Conservation (phyloP, 2,888 invertebrate species). For the Entomobrya proxima region DNA sequence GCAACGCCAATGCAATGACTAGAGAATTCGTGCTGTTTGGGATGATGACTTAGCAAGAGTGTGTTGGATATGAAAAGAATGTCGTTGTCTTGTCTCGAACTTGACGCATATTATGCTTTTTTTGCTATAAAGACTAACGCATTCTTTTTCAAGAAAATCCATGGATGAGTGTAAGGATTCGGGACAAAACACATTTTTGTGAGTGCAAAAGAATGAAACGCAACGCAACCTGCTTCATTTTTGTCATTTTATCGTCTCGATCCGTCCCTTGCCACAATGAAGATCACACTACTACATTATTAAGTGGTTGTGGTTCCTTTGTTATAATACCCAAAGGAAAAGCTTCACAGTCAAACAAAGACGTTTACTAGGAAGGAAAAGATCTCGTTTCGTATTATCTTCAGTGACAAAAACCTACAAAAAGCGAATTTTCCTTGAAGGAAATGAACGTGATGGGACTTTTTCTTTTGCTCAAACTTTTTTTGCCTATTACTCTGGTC, state of each 20-base stretch:
- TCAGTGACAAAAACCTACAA: neutral
- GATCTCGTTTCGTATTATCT: constrained; percentile 4
- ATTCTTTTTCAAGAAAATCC: constrained; percentile 42
- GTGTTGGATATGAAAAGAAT: neutral
- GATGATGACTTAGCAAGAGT: constrained; percentile 2
- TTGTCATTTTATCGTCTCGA: constrained; percentile 30
- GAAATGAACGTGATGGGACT: constrained; percentile 27
- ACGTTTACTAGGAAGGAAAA: constrained; percentile 5
- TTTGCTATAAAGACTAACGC: too few species aligned
- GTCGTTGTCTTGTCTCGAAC: constrained; percentile 20
- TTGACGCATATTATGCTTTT: constrained; percentile 17
- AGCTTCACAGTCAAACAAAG: neutral
- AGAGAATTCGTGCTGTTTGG: too few species aligned
- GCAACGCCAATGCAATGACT: neutral
- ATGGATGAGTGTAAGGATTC: constrained; percentile 48
- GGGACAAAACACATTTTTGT: constrained; percentile 44
- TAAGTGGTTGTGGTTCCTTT: constrained; percentile 7
- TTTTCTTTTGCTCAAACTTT: constrained; percentile 18
- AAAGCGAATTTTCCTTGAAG: constrained; percentile 30
- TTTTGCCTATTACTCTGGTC: constrained; percentile 68
- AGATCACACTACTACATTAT: neutral
- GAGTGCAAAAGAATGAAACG: neutral
- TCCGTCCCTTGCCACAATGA: constrained; percentile 33
- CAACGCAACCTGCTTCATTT: constrained; percentile 14
- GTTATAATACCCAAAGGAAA: neutral